Base-by-base conservation (phyloP, 2,113 vertebrate species). In the Oophaga pumilio region DNA sequence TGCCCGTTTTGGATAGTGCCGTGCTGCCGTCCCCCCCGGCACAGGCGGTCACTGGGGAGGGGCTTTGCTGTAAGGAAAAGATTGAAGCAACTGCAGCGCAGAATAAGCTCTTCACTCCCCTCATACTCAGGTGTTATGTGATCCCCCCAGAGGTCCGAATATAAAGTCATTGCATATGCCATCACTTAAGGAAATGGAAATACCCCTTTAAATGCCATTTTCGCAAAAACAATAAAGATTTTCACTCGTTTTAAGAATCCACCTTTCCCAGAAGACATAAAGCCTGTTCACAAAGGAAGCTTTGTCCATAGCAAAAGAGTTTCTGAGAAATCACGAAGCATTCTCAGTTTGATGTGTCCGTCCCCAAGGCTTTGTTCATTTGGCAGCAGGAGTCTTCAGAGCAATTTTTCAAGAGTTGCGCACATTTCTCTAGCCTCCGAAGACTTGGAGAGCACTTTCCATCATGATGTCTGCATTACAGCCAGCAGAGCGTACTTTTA, bases 341-440 rank as follows among this genome's bases (percentile, higher is more conserved):
- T 68, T 86, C 60, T 52, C 60, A 20, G 43, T 66, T 17, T 64
- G 73, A 68, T 64, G 49, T 66, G 59, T 68, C 76, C 53, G n/a
- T 79, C 69, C 85, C 76, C 49, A 76, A 86, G 76, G 85, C 85
- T 78, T 86, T 53, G 22, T 77, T 78, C 50, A 56, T 53, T 26
- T 79, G 73, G 33, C 73, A 64, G 24, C 74, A 33, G 85, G 85
- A 52, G 76, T 49, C 74, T 53, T 66, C 28, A 66, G 73, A 77
- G 84, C 57, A 64, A 77, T 77, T 77, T 86, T 78, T 86, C 15
- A 66, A 77, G 56, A 79, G 74, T 28, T 8, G 66, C 60, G 4
- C 60, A 68, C 50, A 24, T 79, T 57, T 18, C 10, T 9, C 12
- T 57, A 50, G 68, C 68, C 83, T 57, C 83, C 1, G 64, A 33